Conservation (phyloP, 2,113 vertebrate genomes). For the Lucifuga dentata region DNA sequence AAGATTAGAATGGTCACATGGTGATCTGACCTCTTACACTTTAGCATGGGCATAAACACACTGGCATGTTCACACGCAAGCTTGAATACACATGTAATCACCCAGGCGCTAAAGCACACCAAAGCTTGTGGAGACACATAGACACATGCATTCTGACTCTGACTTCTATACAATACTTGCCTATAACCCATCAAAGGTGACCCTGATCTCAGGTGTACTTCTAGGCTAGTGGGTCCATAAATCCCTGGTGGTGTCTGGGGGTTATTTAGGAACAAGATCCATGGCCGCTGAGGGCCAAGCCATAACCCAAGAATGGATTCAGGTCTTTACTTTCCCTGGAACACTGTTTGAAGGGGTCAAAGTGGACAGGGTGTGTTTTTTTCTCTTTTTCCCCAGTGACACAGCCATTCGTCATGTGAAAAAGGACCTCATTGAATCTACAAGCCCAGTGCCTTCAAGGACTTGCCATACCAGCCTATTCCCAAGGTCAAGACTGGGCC, state of each 20-base stretch:
- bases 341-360: conserved; percentile 57
- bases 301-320: conserved; percentile 41
- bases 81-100: conserved; percentile 21
- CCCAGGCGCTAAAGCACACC: no score
- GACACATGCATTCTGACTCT: conserved; percentile 4
- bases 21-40: conserved; percentile 40
- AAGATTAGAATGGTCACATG: conserved; percentile 67
- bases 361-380: conserved; percentile 63
- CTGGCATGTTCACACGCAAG: conserved; percentile 30
- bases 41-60: conserved; percentile 37
- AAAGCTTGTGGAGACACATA: conserved; percentile 25
- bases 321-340: conserved; percentile 37
- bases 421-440: conserved; percentile 39
- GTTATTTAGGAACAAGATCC: conserved; percentile 72
- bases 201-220: conserved; percentile 45
- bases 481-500: conserved; percentile 67
- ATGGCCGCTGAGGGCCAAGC: conserved; percentile 32
- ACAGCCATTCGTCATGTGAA: conserved; percentile 64
- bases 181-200: conserved; percentile 60
- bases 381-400: conserved; percentile 16
- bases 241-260: conserved; percentile 49
- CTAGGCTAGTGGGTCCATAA: conserved; percentile 48
- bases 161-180: conserved; percentile 28
- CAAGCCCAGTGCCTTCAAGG: conserved; percentile 29
- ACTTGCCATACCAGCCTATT: conserved; percentile 25